These are phyloP conservation scores for Pelusios castaneus DNA, from an alignment of 2,113 vertebrate species.

Conservation along the genomic window DNA sequence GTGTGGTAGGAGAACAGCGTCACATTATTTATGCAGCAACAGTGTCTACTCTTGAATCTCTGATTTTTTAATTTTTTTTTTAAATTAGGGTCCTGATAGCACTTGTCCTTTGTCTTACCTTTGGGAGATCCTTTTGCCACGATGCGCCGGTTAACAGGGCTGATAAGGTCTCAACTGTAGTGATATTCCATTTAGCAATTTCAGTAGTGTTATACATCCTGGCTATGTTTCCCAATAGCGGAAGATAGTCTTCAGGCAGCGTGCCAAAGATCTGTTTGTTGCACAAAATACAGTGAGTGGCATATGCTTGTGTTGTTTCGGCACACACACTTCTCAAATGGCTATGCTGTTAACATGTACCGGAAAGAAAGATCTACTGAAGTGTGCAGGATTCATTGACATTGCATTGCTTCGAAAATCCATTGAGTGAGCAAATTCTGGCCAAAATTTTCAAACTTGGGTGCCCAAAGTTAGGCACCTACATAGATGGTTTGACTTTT, in stretches of 20 bases:
- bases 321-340: not conserved
- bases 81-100: not conserved
- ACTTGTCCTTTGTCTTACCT: not conserved
- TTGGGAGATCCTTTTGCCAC: not conserved
- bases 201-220: slow-evolving; percentile 1
- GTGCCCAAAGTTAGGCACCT: not conserved
- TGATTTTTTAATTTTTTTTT: not conserved
- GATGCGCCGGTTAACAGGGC: not conserved
- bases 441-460: not conserved
- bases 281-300: not conserved
- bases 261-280: not conserved
- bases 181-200: slow-evolving; percentile 38
- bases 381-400: not conserved
- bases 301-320: not conserved
- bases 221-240: slow-evolving; percentile 29
- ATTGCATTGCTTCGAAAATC: not conserved
- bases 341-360: not conserved
- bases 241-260: slow-evolving; percentile 8
- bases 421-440: not conserved
- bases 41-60: not conserved
- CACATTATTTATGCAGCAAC: not conserved
- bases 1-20: too few species aligned
- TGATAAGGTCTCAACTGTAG: not conserved
- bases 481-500: not conserved
- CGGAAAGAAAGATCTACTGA: not conserved